Percentiles rank a stretch among this genome's conserved stretches.
phyloP scores from a whole-genome alignment of 2,113 vertebrate species.

The Falcunculus frontatus region DNA sequence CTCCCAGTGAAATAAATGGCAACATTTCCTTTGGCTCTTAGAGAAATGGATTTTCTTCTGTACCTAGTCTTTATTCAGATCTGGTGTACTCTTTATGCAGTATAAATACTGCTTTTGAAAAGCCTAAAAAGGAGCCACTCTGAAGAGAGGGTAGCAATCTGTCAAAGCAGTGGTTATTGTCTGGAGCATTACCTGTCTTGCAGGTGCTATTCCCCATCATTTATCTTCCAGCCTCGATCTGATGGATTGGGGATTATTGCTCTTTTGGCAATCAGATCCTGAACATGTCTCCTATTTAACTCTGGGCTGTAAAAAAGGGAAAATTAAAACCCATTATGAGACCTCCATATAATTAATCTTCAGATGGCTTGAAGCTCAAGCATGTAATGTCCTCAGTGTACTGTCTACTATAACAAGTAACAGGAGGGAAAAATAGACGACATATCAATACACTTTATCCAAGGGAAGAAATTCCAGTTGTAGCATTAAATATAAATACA shows the following conservation, averaged over 20 bases:
- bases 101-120: slow-evolving; percentile 5
- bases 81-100: background rate
- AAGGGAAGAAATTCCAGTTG: slow-evolving; percentile 73
- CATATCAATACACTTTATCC: slow-evolving; percentile 66
- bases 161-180: slow-evolving; percentile 50
- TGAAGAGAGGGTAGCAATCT: slow-evolving; percentile 50
- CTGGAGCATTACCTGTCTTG: slow-evolving; percentile 78
- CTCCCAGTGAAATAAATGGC: background rate
- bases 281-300: slow-evolving; percentile 77
- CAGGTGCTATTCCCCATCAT: slow-evolving; percentile 73
- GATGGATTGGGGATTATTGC: slow-evolving; percentile 75
- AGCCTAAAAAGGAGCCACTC: slow-evolving; percentile 18
- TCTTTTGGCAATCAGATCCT: slow-evolving; percentile 76
- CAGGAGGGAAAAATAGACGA: slow-evolving; percentile 40
- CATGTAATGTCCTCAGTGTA: slow-evolving; percentile 54
- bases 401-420: slow-evolving; percentile 63
- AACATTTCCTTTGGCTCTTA: background rate
- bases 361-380: slow-evolving; percentile 69
- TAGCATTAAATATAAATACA: slow-evolving; percentile 81
- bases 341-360: slow-evolving; percentile 77
- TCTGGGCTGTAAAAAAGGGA: slow-evolving; percentile 70
- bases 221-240: slow-evolving; percentile 73
- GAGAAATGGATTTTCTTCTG: background rate
- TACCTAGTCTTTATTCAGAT: background rate
- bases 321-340: slow-evolving; percentile 70